Base-by-base conservation (phyloP, 2,797 vertebrate genomes). In the Rhinichthys osculus region DNA sequence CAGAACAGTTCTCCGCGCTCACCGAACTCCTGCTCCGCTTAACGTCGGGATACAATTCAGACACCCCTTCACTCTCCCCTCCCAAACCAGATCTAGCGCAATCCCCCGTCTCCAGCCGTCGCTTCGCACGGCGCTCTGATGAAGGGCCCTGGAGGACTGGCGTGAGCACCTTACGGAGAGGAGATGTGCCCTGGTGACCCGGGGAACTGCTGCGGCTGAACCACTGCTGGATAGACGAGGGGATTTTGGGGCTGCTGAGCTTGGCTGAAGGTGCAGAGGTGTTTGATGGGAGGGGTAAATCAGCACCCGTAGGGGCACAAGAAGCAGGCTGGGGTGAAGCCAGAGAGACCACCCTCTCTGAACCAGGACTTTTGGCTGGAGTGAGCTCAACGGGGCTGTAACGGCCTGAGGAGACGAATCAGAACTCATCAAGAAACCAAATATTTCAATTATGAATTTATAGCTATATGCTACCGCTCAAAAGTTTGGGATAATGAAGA, bases 201-300 rank as follows among this genome's bases (percentile, higher is more conserved):
- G 91, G 85, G 50, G 94, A 94, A 7, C 90, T 91, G 2, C 90
- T 94, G 3, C 92, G 94, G 6, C 96, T 95, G 47, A 98, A 87
- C 98, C 98, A 99, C 23, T 93, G 91, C 87, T 92, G 95, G 91
- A 98, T 97, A 14, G 97, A 96, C 54, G 95, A 88, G 89, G 64
- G 88, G 35, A 72, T 88, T 78, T 67, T 90, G n/a, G 13, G 87
- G 66, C 77, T 0, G 83, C 86, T n/a, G 85, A 84, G 84, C 89
- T 83, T 87, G 89, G 91, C 81, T 79, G 47, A 4, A 52, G 91
- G 94, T 0, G 0, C 94, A 88, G 87, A 83, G 50, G 97, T 99
- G 91, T 87, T 96, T 72, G 97, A 97, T 30, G 97, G 88, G n/a
- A 96, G 92, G 1, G 98, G 97, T 59, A 98, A 94, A 86, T 97